A percentile compares a stretch with the other conserved stretches of the same genome.
Evolutionary conservation across 92 coral and sea anemone species (phyloP).

Genomic region (Galaxea fascicularis): DNA sequence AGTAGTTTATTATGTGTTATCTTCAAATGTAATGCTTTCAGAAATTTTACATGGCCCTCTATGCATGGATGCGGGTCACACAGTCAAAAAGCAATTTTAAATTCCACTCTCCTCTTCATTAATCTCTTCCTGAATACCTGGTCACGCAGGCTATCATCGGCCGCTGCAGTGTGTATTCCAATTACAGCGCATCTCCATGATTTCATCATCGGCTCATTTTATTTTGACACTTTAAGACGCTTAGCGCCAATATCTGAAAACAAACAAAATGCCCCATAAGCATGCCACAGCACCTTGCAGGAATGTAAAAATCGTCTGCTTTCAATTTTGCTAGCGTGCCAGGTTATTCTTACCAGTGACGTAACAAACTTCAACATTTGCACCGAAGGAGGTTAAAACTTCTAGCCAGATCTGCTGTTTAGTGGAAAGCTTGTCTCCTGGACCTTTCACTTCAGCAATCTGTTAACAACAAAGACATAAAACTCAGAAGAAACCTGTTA

Average conservation of each 20-base stretch:
- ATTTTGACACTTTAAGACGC: slow-evolving; percentile 49
- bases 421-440: slow-evolving; percentile 93
- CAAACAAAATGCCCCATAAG: background rate
- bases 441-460: slow-evolving; percentile 99
- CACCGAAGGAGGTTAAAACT: slow-evolving; percentile 80
- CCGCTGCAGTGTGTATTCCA: too few relatives aligned
- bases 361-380: slow-evolving; percentile 89
- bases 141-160: too few relatives aligned
- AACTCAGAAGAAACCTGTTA: background rate
- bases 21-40: too few relatives aligned
- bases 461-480: slow-evolving; percentile 7
- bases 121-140: too few relatives aligned
- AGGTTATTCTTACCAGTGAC: slow-evolving; percentile 76
- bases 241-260: slow-evolving; percentile 79
- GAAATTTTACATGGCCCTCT: too few relatives aligned
- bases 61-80: too few relatives aligned
- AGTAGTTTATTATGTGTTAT: too few relatives aligned
- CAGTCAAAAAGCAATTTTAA: too few relatives aligned
- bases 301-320: too few relatives aligned
- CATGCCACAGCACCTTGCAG: too few relatives aligned
- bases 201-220: background rate
- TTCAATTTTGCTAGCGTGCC: background rate
- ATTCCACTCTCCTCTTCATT: too few relatives aligned
- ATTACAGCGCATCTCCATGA: too few relatives aligned
- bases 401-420: slow-evolving; percentile 95